Evolutionary conservation across 2,888 invertebrate species (phyloP).

Genomic region (Tenthredo notha): DNA sequence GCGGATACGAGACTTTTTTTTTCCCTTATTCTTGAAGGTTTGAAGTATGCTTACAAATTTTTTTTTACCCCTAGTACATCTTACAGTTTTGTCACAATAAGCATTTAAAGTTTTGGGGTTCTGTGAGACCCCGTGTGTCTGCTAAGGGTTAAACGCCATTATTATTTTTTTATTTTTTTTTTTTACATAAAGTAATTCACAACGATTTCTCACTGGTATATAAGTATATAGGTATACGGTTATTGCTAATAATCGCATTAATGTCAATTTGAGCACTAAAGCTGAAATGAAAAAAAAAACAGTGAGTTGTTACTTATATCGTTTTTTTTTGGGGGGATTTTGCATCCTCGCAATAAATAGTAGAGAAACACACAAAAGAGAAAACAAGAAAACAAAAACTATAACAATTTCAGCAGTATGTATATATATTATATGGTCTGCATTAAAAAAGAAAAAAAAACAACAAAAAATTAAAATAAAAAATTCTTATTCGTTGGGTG

Average conservation of each 20-base stretch:
- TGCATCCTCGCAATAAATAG: neutral
- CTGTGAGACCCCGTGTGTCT: too few relatives aligned
- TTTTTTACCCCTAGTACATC: too few relatives aligned
- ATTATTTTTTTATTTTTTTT: neutral
- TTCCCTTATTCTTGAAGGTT: too few relatives aligned
- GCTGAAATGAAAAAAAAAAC: constrained; percentile 4
- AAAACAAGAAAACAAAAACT: neutral
- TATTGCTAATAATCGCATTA: neutral
- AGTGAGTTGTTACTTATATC: neutral
- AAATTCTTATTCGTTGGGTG: neutral
- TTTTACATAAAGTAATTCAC: constrained; percentile 18
- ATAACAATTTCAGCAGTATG: neutral
- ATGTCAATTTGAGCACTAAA: constrained; percentile 18
- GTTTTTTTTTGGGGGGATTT: neutral
- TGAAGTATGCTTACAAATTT: too few relatives aligned
- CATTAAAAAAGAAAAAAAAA: neutral
- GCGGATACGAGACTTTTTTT: too few relatives aligned
- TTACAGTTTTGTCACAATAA: too few relatives aligned
- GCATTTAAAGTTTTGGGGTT: too few relatives aligned
- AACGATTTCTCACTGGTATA: constrained; percentile 16
- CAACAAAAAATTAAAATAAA: neutral
- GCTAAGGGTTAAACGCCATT: constrained; percentile 23
- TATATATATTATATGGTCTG: neutral
- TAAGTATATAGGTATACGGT: neutral
- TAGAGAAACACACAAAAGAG: neutral